phyloP scores from a whole-genome alignment of 2,113 vertebrate species.

The Nothobranchius furzeri region DNA sequence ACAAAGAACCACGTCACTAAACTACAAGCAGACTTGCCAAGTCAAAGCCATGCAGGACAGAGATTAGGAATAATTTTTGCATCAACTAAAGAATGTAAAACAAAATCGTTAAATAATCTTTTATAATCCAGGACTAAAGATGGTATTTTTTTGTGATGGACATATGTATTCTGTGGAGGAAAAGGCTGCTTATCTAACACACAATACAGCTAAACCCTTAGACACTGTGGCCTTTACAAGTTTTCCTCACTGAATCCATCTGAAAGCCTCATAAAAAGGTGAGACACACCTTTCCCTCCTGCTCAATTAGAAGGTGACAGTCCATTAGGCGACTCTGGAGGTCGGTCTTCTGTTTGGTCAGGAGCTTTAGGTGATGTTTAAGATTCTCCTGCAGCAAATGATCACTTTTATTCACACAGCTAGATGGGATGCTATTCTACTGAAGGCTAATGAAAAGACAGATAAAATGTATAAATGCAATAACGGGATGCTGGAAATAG shows the following conservation, averaged over 20 bases:
- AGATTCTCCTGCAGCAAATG: slow-evolving; percentile 77
- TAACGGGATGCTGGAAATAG: slow-evolving; percentile 23
- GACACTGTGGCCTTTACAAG: not conserved
- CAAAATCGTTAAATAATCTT: slow-evolving; percentile 19
- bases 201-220: slow-evolving; percentile 4
- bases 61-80: slow-evolving; percentile 7
- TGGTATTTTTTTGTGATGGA: slow-evolving; percentile 20
- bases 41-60: not conserved
- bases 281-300: slow-evolving; percentile 86
- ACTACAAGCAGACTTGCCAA: not conserved
- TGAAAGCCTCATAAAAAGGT: not conserved
- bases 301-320: slow-evolving; percentile 78
- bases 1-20: slow-evolving; percentile 45
- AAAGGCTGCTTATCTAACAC: slow-evolving; percentile 37
- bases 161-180: not conserved
- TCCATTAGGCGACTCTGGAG: slow-evolving; percentile 85
- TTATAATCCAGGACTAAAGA: slow-evolving; percentile 36
- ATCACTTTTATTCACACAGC: slow-evolving; percentile 10
- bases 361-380: slow-evolving; percentile 79
- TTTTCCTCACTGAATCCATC: not conserved
- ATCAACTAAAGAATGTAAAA: slow-evolving; percentile 8
- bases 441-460: slow-evolving; percentile 22
- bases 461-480: slow-evolving; percentile 13
- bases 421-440: not conserved
- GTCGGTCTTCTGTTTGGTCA: slow-evolving; percentile 80